These are phyloP conservation scores for Chrysopilus asiliformis DNA, from an alignment of 2,888 invertebrate genomes.

Conservation along the genomic window DNA sequence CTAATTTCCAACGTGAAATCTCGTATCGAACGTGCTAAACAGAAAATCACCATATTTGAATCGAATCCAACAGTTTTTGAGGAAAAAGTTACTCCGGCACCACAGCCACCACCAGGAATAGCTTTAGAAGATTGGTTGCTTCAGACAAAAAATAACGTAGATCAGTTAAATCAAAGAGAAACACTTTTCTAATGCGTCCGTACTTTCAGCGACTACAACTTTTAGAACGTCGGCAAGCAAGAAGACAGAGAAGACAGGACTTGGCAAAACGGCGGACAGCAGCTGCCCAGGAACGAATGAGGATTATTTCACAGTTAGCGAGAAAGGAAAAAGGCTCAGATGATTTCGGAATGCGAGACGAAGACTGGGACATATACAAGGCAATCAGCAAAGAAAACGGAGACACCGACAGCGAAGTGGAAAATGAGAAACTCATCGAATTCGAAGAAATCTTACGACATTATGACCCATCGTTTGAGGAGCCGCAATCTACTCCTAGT, in stretches of 20 bases:
- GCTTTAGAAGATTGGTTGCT: conserved; percentile 27
- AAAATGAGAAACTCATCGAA: conserved; percentile 77
- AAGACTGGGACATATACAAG: conserved; percentile 96
- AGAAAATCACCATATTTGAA: conserved; percentile 54
- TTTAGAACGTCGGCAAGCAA: conserved; percentile 52
- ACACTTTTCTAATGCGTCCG: no score
- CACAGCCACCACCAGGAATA: conserved; percentile 28
- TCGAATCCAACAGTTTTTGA: conserved; percentile 20
- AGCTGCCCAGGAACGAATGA: conserved; percentile 90
- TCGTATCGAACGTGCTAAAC: conserved; percentile 52
- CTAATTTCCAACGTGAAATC: conserved; percentile 14
- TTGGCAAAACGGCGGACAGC: conserved; percentile 81
- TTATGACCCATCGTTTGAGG: conserved; percentile 60
- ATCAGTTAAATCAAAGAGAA: no score
- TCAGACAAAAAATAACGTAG: conserved; percentile 23
- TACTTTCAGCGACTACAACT: conserved; percentile 50
- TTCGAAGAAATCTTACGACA: conserved; percentile 72
- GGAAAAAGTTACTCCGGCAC: conserved; percentile 21
- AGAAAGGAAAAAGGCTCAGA: conserved; percentile 64
- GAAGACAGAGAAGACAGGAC: conserved; percentile 70
- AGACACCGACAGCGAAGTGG: conserved; percentile 86
- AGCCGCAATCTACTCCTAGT: conserved; percentile 34
- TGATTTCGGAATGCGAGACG: conserved; percentile 86
- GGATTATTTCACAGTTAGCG: conserved; percentile 82
- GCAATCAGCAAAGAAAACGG: conserved; percentile 61